Conservation (phyloP, 2,797 vertebrate genomes). For the Denticeps clupeoides region DNA sequence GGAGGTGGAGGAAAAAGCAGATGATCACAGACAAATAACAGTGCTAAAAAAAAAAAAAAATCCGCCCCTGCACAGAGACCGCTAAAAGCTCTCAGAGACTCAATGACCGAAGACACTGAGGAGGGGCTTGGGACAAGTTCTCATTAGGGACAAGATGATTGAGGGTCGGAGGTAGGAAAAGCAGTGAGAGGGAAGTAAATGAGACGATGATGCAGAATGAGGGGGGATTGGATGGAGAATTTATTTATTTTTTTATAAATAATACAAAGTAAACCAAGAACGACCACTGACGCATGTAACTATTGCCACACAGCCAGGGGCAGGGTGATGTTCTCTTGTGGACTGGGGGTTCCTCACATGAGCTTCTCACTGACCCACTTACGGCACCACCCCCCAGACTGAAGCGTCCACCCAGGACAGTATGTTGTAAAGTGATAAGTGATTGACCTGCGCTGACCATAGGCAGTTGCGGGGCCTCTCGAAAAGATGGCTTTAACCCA, state of each 20-base stretch:
- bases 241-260: constrained; percentile 4
- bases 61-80: too few relatives aligned
- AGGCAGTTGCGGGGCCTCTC: constrained; percentile 9
- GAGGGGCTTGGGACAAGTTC: neutral
- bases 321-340: neutral
- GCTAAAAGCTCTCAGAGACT: too few relatives aligned
- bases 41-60: too few relatives aligned
- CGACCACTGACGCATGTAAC: neutral
- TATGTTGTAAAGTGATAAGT: neutral
- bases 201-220: constrained; percentile 29
- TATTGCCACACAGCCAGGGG: neutral
- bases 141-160: neutral
- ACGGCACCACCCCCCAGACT: constrained; percentile 1
- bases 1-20: too few relatives aligned
- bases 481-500: constrained; percentile 21
- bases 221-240: constrained; percentile 10
- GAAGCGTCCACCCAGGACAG: neutral
- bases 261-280: neutral
- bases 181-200: constrained; percentile 16
- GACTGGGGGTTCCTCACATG: constrained; percentile 15
- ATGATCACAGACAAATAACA: neutral
- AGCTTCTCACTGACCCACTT: constrained; percentile 19
- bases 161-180: neutral
- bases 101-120: too few relatives aligned
- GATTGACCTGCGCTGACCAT: constrained; percentile 14